These are phyloP conservation scores for Nesidiocoris tenuis DNA, from an alignment of 2,888 invertebrate genomes.

Conservation along the genomic window DNA sequence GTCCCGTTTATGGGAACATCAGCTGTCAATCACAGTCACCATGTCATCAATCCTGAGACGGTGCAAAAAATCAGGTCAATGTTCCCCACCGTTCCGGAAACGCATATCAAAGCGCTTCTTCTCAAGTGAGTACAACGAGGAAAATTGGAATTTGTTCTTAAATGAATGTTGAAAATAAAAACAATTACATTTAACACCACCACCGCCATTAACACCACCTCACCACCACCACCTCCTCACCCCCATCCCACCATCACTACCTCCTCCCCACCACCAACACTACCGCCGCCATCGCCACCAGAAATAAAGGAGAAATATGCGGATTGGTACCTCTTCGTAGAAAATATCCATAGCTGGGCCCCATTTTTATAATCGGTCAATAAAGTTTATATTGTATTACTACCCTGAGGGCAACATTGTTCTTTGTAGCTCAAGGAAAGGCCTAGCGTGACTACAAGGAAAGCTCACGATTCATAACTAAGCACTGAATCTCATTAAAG, in stretches of 20 bases:
- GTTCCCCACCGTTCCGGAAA: conserved; percentile 88
- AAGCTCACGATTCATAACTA: not conserved
- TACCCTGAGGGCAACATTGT: not conserved
- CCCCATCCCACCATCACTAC: too few relatives aligned
- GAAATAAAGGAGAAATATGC: too few relatives aligned
- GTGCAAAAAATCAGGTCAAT: conserved; percentile 79
- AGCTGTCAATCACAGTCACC: conserved; percentile 50
- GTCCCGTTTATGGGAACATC: conserved; percentile 50
- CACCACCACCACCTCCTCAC: too few relatives aligned
- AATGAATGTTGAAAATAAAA: too few relatives aligned
- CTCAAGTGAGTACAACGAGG: conserved; percentile 72
- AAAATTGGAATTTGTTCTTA: too few relatives aligned
- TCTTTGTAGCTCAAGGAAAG: not conserved
- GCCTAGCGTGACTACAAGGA: not conserved
- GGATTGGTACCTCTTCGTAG: too few relatives aligned
- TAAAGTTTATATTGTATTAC: not conserved
- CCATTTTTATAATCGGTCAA: not conserved
- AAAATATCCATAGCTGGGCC: too few relatives aligned
- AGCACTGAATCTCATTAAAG: not conserved
- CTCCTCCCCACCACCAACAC: too few relatives aligned
- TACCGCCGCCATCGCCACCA: too few relatives aligned
- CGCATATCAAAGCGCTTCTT: conserved; percentile 79
- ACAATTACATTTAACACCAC: too few relatives aligned
- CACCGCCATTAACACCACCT: too few relatives aligned
- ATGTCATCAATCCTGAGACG: conserved; percentile 62